Evolutionary conservation across 1,140 invertebrate species (phyloP).

Genomic region (Heliothis virescens): DNA sequence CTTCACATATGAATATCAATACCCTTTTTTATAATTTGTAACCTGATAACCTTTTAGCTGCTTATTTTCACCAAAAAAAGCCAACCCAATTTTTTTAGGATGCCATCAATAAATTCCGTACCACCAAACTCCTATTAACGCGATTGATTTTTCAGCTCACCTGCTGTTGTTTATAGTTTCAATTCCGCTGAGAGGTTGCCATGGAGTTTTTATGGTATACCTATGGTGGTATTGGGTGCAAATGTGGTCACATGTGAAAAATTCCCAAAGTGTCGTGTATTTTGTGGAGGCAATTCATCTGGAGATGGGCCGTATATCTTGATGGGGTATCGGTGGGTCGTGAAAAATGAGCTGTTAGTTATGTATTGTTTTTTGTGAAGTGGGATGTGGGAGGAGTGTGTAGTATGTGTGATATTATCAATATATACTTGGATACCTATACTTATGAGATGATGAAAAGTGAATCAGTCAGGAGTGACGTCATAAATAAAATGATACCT

Average conservation of each 20-base stretch:
- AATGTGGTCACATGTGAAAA: conserved; percentile 45
- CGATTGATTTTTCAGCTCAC: conserved; percentile 52
- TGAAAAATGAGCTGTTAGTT: conserved; percentile 15
- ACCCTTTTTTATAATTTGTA: too few species aligned
- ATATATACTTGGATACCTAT: neutral
- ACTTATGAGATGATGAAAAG: too few species aligned
- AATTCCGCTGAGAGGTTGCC: conserved; percentile 50
- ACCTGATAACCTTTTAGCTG: too few species aligned
- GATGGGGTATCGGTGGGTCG: neutral
- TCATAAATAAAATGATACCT: too few species aligned
- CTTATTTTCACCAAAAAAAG: neutral
- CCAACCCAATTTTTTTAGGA: neutral
- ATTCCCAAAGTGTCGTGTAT: conserved; percentile 18
- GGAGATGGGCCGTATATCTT: conserved; percentile 40
- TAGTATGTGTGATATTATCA: neutral
- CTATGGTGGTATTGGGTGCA: conserved; percentile 10
- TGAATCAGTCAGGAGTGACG: too few species aligned
- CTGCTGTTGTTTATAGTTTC: conserved; percentile 50
- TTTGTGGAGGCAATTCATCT: conserved; percentile 30
- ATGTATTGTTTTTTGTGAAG: neutral
- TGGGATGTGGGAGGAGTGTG: neutral
- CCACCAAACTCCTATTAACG: conserved; percentile 34
- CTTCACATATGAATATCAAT: too few species aligned
- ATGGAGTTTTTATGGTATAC: conserved; percentile 37
- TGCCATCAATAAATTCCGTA: neutral